Base-by-base conservation (phyloP, 2,888 invertebrate genomes). In the Vannuccia rotundouncinata region DNA sequence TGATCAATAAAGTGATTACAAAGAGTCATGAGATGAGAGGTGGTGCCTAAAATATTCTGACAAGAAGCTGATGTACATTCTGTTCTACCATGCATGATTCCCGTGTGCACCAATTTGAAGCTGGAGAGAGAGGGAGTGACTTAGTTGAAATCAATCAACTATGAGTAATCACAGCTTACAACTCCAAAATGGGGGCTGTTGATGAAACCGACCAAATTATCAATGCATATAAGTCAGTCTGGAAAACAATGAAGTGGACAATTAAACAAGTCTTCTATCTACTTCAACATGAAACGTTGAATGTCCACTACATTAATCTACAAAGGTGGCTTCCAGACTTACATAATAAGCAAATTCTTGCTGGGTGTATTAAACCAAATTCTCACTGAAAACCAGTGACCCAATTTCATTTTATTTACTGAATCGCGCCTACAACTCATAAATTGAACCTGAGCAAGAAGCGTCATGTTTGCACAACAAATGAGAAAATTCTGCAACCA, bases 391-490 rank as follows among this genome's bases (percentile, higher is more conserved):
- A n/a, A 66, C 13, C 25, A 66, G 17, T n/a, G 10, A 27, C 66
- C 66, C 10, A 22, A 13, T 66, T 5, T 22, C 66, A 5, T 66
- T 66, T 66, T 27, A 66, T 66, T 66, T 66, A 66, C 10, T 22
- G 22, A 66, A 66, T 66, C 66, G 22, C 66, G 13, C 25, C 5
- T 66, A 66, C 22, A 22, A 22, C 22, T 66, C 10, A 66, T 66
- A 66, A 66, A 66, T 66, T 27, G 25, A 66, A 66, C 25, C 66
- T 27, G 66, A 66, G 66, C 22, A 66, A 66, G 66, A 66, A 66
- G 66, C 25, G 66, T 66, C 22, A 22, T 5, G 66, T 66, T 66
- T 66, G 45, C 45, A 45, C 45, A 45, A 45, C 45, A 45, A 10
- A 45, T 45, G 45, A 17, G 45, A 45, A 17, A 45, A 45, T 45